Base-by-base conservation (phyloP, 2,113 vertebrate species). In the Nyctereutes procyonoides region DNA sequence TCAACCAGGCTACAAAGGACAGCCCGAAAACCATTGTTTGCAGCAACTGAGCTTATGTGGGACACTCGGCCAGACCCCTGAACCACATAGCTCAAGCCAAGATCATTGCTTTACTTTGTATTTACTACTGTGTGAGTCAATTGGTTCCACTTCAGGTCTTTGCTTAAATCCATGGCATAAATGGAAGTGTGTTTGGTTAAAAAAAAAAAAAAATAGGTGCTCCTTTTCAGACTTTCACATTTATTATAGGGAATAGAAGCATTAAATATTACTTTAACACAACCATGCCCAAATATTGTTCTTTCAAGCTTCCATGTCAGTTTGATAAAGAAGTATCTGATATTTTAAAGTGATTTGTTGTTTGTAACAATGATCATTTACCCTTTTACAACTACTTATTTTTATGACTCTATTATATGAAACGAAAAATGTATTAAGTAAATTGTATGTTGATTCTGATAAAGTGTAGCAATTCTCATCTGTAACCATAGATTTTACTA, bases 351-450 rank as follows among this genome's bases (percentile, higher is more conserved):
- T 79, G 17, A 65, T 77, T 5, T 81, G 80, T 24, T 0, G 51
- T 76, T 94, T 84, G 43, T 55, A 95, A 88, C 16, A 80, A 58
- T 86, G 11, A 94, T 30, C 60, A 81, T 71, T 81, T 65, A 43
- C 30, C 35, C 35, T 48, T 87, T 92, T 92, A 76, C 2, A 71
- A n/a, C 8, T 67, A 65, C 14, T 76, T n/a, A 53, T 16, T 71
- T 95, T 83, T 90, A 53, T 67, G 14, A 90, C 58, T 74, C 13
- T 15, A 81, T 43, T 63, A 74, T n/a, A 74, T 56, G 6, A 13
- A 92, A 86, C 55, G 67, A 81, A 92, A 92, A 81, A 26, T 90
- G 3, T 51, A 38, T 82, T 65, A 93, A 93, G 32, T 93, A 82
- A 76, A 83, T 88, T 48, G 0, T 95, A 80, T 77, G 17, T n/a